phyloP scores from a whole-genome alignment of 2,113 vertebrate species.

The Aplodontia rufa region DNA sequence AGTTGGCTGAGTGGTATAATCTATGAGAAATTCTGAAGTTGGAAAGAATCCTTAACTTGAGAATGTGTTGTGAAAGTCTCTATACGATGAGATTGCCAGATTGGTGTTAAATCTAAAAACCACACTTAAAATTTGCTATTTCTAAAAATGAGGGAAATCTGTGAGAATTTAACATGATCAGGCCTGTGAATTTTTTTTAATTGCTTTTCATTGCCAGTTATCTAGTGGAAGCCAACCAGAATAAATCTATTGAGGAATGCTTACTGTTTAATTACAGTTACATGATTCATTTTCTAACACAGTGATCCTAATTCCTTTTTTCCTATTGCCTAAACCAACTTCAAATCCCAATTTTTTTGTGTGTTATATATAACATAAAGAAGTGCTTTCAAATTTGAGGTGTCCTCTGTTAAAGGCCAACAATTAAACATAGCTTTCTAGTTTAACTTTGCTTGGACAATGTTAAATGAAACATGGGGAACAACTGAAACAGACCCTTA shows the following conservation, averaged over 20 bases:
- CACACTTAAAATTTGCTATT: neutral
- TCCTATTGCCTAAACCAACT: constrained; percentile 8
- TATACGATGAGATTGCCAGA: neutral
- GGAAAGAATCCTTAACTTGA: neutral
- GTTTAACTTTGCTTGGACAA: neutral
- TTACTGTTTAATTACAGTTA: constrained; percentile 53
- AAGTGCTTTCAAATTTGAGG: neutral
- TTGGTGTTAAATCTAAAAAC: constrained; percentile 27
- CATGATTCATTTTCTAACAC: constrained; percentile 44
- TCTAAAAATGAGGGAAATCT: constrained; percentile 7
- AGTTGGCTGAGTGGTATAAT: neutral
- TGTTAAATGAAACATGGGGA: neutral
- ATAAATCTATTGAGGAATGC: constrained; percentile 48
- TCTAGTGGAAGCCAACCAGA: constrained; percentile 40
- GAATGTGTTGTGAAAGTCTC: neutral
- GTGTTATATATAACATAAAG: neutral
- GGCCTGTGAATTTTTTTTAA: constrained; percentile 49
- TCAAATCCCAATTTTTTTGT: neutral
- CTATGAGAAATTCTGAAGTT: neutral
- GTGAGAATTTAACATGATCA: constrained; percentile 38
- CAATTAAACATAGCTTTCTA: constrained; percentile 26
- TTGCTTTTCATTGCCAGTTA: constrained; percentile 46
- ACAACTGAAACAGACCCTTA: neutral
- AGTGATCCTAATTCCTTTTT: constrained; percentile 29
- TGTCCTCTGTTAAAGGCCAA: neutral